phyloP scores from a whole-genome alignment of 2,888 invertebrate species.

The Heterodera filipjevi region DNA sequence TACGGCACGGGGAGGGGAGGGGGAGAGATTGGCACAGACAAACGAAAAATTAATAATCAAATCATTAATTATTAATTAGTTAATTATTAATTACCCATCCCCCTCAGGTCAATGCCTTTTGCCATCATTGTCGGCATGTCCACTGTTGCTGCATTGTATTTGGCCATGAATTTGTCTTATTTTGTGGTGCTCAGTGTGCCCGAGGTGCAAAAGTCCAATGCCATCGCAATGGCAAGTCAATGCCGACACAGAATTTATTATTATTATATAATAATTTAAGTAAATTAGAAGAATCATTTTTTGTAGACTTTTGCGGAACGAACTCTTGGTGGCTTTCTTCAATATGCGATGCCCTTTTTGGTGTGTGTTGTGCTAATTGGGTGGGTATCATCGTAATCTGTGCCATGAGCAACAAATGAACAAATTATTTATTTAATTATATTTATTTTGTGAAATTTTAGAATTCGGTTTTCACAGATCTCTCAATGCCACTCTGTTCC shows the following conservation, averaged over 20 bases:
- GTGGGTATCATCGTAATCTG: conserved; percentile 47
- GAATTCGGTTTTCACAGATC: conserved; percentile 43
- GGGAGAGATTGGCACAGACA: neutral
- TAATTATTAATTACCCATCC: too few relatives aligned
- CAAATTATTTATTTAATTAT: conserved; percentile 35
- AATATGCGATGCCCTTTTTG: conserved; percentile 57
- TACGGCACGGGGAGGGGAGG: conserved; percentile 11
- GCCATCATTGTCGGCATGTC: conserved; percentile 61
- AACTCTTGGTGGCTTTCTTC: conserved; percentile 54
- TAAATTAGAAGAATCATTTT: too few relatives aligned
- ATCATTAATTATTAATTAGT: conserved; percentile 8
- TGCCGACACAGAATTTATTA: neutral
- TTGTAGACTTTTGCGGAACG: conserved; percentile 52
- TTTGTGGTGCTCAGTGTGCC: conserved; percentile 52
- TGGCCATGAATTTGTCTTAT: conserved; percentile 59
- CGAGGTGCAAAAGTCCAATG: conserved; percentile 47
- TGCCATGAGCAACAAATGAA: conserved; percentile 46
- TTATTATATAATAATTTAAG: too few relatives aligned
- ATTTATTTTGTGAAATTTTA: too few relatives aligned
- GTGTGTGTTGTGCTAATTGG: conserved; percentile 61
- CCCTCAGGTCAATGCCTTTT: conserved; percentile 60
- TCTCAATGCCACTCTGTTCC: conserved; percentile 58
- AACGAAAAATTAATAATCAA: conserved; percentile 25
- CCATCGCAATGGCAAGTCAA: conserved; percentile 54
- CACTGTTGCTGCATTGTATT: conserved; percentile 53